A percentile compares a stretch with the other conserved stretches of the same genome.
Evolutionary conservation across 2,797 vertebrate species (phyloP).

Genomic region (Platyrinchus mystaceus): DNA sequence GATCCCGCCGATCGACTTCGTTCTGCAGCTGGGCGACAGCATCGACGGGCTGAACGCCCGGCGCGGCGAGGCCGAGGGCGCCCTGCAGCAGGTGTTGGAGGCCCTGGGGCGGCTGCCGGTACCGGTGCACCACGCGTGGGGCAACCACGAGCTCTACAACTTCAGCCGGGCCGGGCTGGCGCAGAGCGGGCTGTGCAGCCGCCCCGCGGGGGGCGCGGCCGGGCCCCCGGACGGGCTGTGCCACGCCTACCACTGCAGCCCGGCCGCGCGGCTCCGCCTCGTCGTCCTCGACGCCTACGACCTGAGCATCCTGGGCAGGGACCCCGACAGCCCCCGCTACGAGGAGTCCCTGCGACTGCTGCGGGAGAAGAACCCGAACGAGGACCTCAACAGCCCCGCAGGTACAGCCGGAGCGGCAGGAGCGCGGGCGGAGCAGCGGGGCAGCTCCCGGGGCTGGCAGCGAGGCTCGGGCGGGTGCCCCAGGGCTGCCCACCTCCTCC

Average conservation of each 20-base stretch:
- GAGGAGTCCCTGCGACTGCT: constrained; percentile 75
- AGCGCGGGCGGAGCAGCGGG: rapidly evolving
- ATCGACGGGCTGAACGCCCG: constrained; percentile 88
- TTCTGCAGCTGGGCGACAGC: constrained; percentile 91
- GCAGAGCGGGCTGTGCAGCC: constrained; percentile 80
- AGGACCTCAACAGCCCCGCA: constrained; percentile 85
- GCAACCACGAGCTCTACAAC: constrained; percentile 96
- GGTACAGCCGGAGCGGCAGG: constrained; percentile 61
- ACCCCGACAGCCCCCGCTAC: constrained; percentile 75
- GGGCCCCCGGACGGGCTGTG: background rate
- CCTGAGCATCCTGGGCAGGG: constrained; percentile 84
- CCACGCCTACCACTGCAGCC: constrained; percentile 88
- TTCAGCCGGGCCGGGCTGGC: constrained; percentile 82
- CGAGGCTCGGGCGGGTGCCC: rapidly evolving
- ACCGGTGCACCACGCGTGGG: constrained; percentile 91
- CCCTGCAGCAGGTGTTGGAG: constrained; percentile 79
- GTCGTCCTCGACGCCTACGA: constrained; percentile 90
- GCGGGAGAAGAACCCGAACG: constrained; percentile 81
- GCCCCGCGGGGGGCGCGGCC: background rate
- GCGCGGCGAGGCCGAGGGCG: constrained; percentile 70
- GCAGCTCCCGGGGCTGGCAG: background rate
- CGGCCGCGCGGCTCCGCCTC: constrained; percentile 79
- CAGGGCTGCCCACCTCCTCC: rapidly evolving
- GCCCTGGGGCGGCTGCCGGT: constrained; percentile 65
- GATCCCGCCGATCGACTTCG: constrained; percentile 70